These are phyloP conservation scores for Paracyprichromis sp. DNA, from an alignment of 2,113 vertebrate genomes.

Conservation along the genomic window DNA sequence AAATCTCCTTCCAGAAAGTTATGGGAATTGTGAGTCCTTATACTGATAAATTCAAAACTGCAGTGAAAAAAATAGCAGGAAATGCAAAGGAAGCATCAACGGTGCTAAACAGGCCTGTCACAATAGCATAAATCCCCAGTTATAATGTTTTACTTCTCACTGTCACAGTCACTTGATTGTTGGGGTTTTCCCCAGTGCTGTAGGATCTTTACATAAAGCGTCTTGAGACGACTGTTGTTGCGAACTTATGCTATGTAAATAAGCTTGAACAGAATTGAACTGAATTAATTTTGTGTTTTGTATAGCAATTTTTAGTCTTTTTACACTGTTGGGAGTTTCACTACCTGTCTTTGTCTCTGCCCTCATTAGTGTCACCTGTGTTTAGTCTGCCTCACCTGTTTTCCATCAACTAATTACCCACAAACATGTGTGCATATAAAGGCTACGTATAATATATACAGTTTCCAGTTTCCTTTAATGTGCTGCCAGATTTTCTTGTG, in stretches of 20 bases:
- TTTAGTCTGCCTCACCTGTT: neutral
- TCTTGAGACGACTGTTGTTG: neutral
- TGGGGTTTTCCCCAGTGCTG: neutral
- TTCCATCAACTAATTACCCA: neutral
- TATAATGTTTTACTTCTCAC: neutral
- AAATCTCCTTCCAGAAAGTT: neutral
- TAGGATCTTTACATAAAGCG: neutral
- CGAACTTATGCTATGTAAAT: rapidly evolving
- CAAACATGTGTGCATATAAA: neutral
- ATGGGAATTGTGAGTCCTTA: neutral
- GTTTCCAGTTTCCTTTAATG: neutral
- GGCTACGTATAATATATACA: neutral
- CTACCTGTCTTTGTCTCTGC: neutral
- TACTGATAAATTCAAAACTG: neutral
- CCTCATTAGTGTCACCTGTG: neutral
- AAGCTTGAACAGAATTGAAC: neutral
- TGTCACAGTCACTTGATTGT: neutral
- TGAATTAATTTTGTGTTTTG: neutral
- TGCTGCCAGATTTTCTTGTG: neutral
- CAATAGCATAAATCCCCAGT: neutral
- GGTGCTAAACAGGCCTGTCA: neutral
- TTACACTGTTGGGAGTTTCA: neutral
- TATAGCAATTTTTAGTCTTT: neutral
- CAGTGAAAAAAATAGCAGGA: neutral
- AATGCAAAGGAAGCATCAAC: neutral